Conservation (phyloP, 2,797 vertebrate species). For the Gouania willdenowi region DNA sequence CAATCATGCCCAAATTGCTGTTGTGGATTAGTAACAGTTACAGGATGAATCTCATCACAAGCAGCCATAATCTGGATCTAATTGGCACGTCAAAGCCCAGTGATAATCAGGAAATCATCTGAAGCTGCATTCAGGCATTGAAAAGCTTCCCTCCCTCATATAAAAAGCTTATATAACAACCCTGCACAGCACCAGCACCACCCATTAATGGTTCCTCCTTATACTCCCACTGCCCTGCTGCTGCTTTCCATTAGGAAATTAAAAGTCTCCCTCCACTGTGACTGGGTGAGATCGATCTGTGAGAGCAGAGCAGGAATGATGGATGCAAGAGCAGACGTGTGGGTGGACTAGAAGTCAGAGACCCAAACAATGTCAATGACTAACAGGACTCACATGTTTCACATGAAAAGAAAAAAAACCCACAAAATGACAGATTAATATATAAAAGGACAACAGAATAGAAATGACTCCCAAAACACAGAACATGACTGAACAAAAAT, state of each 20-base stretch:
- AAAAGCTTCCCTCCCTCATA: neutral
- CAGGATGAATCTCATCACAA: conserved; percentile 20
- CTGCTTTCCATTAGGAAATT: conserved; percentile 70
- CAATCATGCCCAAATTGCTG: conserved; percentile 37
- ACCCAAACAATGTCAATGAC: no score
- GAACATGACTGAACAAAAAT: no score
- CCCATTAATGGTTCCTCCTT: neutral
- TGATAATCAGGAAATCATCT: neutral
- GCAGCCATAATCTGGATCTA: conserved; percentile 9
- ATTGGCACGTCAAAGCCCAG: conserved; percentile 18
- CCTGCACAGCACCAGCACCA: conserved; percentile 2
- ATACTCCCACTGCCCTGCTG: conserved; percentile 17
- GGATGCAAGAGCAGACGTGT: neutral
- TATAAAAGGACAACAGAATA: no score
- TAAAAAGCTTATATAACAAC: conserved; percentile 4
- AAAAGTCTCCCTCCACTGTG: conserved; percentile 58
- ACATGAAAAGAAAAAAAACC: no score
- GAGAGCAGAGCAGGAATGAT: conserved; percentile 36
- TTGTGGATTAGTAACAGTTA: conserved; percentile 34
- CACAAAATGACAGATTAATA: no score
- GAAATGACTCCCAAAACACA: no score
- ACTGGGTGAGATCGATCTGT: conserved; percentile 43
- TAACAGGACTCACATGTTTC: no score
- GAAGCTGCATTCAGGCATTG: neutral
- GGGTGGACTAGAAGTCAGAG: no score